A percentile compares a stretch with the other conserved stretches of the same genome.
phyloP scores from a whole-genome alignment of 2,888 invertebrate genomes.

The Pammene aurita region DNA sequence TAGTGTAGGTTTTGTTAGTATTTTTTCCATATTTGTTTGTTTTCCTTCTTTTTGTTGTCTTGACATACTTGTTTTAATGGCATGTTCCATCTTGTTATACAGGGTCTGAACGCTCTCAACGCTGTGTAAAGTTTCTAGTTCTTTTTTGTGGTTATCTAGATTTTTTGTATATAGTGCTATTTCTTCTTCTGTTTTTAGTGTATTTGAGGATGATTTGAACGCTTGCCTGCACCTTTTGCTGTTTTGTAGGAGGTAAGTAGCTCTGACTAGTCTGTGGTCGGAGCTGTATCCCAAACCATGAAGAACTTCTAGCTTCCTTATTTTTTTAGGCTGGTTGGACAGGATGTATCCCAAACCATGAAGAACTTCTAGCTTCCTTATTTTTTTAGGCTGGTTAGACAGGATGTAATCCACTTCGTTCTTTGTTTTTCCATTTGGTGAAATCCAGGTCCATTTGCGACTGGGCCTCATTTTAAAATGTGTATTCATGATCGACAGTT shows the following conservation, averaged over 20 bases:
- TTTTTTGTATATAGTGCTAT: slow-evolving; percentile 20
- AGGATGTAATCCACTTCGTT: slow-evolving; percentile 35
- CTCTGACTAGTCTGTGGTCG: slow-evolving; percentile 37
- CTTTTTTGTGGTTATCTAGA: slow-evolving; percentile 21
- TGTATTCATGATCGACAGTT: too few relatives aligned
- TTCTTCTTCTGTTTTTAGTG: slow-evolving; percentile 25
- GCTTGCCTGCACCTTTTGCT: slow-evolving; percentile 29
- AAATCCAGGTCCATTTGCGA: slow-evolving; percentile 36
- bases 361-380: slow-evolving; percentile 35
- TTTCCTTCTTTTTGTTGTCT: slow-evolving; percentile 7
- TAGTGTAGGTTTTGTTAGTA: slow-evolving; percentile 11
- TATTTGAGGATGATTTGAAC: slow-evolving; percentile 13
- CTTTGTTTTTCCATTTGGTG: slow-evolving; percentile 20
- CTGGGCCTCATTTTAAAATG: too few relatives aligned
- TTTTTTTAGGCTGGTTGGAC: too few relatives aligned
- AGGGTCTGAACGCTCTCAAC: slow-evolving; percentile 19
- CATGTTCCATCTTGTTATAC: background rate
- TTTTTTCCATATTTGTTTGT: background rate
- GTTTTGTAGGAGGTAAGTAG: slow-evolving; percentile 16
- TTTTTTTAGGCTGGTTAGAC: slow-evolving; percentile 25
- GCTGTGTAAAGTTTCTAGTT: slow-evolving; percentile 10
- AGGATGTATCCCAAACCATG: too few relatives aligned
- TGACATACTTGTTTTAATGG: slow-evolving; percentile 15
- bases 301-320: too few relatives aligned
- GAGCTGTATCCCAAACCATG: slow-evolving; percentile 35